These are phyloP conservation scores for Metaphire vulgaris DNA, from an alignment of 1,140 invertebrate species.

Conservation along the genomic window DNA sequence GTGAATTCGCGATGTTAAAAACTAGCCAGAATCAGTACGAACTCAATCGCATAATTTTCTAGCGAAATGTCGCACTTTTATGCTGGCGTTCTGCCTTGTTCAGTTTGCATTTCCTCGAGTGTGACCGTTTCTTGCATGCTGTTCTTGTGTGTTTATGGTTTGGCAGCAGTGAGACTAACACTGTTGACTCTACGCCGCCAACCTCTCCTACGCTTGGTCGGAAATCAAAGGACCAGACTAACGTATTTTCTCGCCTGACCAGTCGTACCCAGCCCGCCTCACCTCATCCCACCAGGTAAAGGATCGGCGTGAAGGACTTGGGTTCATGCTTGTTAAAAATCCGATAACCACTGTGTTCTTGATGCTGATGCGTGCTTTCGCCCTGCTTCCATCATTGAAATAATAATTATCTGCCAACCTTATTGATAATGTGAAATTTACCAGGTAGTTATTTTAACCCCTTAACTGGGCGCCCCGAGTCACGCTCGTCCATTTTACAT, in stretches of 20 bases:
- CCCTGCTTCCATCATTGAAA: neutral
- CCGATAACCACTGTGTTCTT: neutral
- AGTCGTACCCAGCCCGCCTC: conserved; percentile 56
- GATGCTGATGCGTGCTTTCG: conserved; percentile 20
- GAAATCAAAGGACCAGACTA: conserved; percentile 60
- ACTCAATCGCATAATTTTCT: no score
- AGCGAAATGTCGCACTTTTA: no score
- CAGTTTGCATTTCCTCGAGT: no score
- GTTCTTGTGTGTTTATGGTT: neutral
- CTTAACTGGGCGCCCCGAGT: no score
- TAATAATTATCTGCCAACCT: neutral
- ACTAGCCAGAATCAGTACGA: no score
- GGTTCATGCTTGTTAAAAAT: no score
- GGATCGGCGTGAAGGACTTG: neutral
- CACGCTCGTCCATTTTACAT: no score
- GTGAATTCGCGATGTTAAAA: no score
- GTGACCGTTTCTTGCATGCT: neutral
- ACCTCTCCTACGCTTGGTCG: conserved; percentile 39
- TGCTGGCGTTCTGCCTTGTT: no score
- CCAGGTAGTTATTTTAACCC: no score
- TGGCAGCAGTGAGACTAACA: neutral
- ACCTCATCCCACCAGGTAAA: conserved; percentile 44
- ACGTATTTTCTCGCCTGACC: conserved; percentile 72
- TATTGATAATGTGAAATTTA: neutral
- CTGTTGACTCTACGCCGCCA: conserved; percentile 38